Evolutionary conservation across 2,797 vertebrate species (phyloP).

Genomic region (Channa striata): DNA sequence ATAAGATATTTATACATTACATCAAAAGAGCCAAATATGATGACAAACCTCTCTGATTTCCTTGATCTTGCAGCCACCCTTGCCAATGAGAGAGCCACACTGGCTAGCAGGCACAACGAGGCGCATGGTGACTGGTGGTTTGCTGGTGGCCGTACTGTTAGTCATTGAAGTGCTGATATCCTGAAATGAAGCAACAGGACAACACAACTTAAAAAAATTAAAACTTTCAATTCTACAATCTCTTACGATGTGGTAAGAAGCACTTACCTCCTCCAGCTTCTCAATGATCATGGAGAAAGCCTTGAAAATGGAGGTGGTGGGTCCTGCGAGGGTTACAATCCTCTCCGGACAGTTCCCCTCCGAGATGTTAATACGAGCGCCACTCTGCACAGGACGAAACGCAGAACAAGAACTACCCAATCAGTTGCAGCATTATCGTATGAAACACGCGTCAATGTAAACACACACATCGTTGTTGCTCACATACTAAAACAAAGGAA

Average conservation of each 20-base stretch:
- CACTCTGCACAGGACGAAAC: slow-evolving; percentile 84
- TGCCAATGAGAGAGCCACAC: slow-evolving; percentile 94
- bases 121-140: slow-evolving; percentile 93
- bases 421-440: not conserved
- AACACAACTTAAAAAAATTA: not conserved
- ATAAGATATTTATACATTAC: not conserved
- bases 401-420: slow-evolving; percentile 23
- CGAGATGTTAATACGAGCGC: slow-evolving; percentile 95
- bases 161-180: slow-evolving; percentile 97
- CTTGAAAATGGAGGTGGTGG: slow-evolving; percentile 96
- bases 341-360: slow-evolving; percentile 96
- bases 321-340: slow-evolving; percentile 94
- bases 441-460: slow-evolving; percentile 11
- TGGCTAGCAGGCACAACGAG: slow-evolving; percentile 95
- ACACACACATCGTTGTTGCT: slow-evolving; percentile 1
- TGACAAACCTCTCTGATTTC: slow-evolving; percentile 92
- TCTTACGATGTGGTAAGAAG: not conserved
- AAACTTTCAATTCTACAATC: fast-evolving
- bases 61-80: slow-evolving; percentile 97
- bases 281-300: slow-evolving; percentile 97
- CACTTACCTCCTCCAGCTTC: slow-evolving; percentile 93
- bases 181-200: slow-evolving; percentile 63
- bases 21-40: not conserved
- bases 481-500: not conserved
- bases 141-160: slow-evolving; percentile 95